Evolutionary conservation across 2,113 vertebrate species (phyloP), one percentile per base, ranked within the genome.

Genomic region (Protomyctophum bolini): DNA sequence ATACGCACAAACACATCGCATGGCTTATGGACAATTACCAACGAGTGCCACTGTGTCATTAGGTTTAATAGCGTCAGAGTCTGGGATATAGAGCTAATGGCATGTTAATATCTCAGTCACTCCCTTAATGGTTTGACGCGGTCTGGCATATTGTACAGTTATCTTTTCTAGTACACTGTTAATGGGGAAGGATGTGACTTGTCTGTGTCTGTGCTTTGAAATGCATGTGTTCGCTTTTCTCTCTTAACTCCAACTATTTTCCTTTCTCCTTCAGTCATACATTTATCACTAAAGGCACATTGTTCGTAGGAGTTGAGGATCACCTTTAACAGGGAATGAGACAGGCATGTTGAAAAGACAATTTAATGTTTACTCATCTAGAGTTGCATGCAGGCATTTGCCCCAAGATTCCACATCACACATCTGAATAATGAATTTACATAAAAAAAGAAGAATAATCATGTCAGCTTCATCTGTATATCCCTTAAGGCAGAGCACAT

Each of bases 101-200:
- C 72, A 75, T 85, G 75, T 86, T 87, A 66, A 84, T 87, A 70
- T 83, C 66, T 56, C 3, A 60, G 49, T 61, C 47, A 51, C 15
- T 59, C 29, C n/a, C 58, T 68, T 77, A 73, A 70, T 80, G 68
- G 64, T 68, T 41, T 76, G 50, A 79, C 61, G 62, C 58, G 64
- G 71, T 81, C 69, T 56, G 10, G 54, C 67, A 81, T 55, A 77
- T 45, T 73, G 60, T 61, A 63, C 69, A 77, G 60, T 73, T 68
- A 50, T 70, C 12, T 65, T 63, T 75, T 1, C 7, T 62, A 10
- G 54, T 67, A 54, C 10, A 10, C 15, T 63, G 68, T 72, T 67
- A 46, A 73, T 70, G 6, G 46, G 57, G 15, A 68, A 56, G 11
- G 63, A 56, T 33, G 11, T 14, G 10, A 7, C 28, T 3, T 58